Base-by-base conservation (phyloP, 2,797 vertebrate genomes). In the Rhinichthys osculus region DNA sequence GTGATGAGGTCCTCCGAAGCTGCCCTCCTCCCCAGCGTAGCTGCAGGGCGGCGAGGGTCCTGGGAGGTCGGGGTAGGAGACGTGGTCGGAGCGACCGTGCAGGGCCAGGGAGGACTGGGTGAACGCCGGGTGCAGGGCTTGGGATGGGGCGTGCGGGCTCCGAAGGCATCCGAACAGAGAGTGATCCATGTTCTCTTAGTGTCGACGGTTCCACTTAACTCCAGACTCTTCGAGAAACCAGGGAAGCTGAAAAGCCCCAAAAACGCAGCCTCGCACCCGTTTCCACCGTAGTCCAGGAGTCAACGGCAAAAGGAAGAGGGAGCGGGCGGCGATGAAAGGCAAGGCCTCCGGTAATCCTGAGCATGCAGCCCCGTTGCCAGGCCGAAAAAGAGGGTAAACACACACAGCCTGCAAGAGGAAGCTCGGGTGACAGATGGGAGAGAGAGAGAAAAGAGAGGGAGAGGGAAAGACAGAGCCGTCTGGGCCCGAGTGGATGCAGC, bases 81-180 rank as follows among this genome's bases (percentile, higher is more conserved):
- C 92, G 82, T 96, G 96, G 92, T 97, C 96, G 1, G 96, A 96
- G 91, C 96, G 95, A 89, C 96, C 96, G 78, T 97, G 97, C 87
- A 98, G 92, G 88, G 96, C 93, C 77, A 97, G 93, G 5, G 97
- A 95, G 35, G 96, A 97, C 92, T 96, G 97, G 72, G 96, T 93
- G 90, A 97, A 97, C 27, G 91, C 90, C 1, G 96, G 95, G 92
- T 97, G 97, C 91, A 97, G 95, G 89, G 95, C 95, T 93, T 97
- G 97, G 16, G 96, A 95, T 0, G 96, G 91, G 89, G 95, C 93
- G 82, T 97, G 97, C 3, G 92, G 96, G 95, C 96, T 97, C 93
- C 97, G 96, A 87, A 98, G 94, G 93, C 97, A 98, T 93, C 97
- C 96, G 85, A 97, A 97, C 88, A 98, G 94, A 90, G 97, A 96